Percentiles rank a stretch among this genome's conserved stretches.
Evolutionary conservation across 2,888 invertebrate genomes (phyloP).

Genomic region (Dryococelus australis): DNA sequence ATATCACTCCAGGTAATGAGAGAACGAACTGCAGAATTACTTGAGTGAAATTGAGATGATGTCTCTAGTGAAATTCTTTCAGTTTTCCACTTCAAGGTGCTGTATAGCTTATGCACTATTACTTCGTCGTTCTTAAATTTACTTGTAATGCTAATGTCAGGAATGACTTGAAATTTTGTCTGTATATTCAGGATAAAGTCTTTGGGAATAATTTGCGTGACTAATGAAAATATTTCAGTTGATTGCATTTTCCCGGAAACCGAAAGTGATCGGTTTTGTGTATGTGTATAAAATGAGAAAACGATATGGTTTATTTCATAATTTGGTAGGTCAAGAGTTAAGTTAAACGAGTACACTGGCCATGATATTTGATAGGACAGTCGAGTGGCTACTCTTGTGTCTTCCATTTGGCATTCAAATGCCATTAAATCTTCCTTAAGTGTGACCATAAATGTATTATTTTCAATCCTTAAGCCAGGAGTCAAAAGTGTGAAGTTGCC

Average conservation of each 20-base stretch:
- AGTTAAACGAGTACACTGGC: slow-evolving; percentile 1
- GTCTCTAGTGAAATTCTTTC: not conserved
- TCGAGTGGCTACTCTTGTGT: not conserved
- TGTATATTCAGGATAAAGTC: not conserved
- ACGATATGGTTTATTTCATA: not conserved
- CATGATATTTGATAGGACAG: not conserved
- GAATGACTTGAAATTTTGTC: not conserved
- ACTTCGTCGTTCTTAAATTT: not conserved
- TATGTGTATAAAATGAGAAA: not conserved
- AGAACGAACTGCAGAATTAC: not conserved
- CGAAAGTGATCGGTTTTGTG: not conserved
- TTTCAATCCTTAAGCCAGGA: slow-evolving; percentile 12
- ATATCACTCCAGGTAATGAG: not conserved
- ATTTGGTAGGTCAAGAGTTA: not conserved
- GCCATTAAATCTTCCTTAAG: not conserved
- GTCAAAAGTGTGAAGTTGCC: slow-evolving; percentile 23
- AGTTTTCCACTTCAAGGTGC: not conserved
- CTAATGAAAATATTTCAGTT: not conserved
- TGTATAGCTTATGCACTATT: not conserved
- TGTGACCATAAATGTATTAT: not conserved
- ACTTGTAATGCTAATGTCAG: not conserved
- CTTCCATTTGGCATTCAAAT: not conserved
- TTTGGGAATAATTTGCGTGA: not conserved
- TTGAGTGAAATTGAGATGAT: not conserved
- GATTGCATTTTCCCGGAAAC: not conserved